These are phyloP conservation scores for Scaptomyza cyrtandrae DNA, from an alignment of 2,888 invertebrate species.

Conservation along the genomic window DNA sequence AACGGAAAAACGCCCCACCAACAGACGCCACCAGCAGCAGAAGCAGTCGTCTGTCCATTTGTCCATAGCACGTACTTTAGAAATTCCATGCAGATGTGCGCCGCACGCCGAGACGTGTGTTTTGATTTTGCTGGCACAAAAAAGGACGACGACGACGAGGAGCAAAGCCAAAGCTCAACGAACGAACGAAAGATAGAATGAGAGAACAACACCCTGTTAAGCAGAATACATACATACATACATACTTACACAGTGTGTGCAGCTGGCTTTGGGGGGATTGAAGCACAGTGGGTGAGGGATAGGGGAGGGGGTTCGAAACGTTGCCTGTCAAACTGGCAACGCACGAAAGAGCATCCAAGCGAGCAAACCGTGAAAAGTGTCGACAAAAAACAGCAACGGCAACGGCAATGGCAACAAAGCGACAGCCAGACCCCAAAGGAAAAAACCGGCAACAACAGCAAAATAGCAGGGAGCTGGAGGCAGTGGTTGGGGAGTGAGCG, in stretches of 20 bases:
- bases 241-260: conserved; percentile 14
- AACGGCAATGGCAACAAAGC: conserved; percentile 46
- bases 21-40: conserved; percentile 10
- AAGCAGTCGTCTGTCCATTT: conserved; percentile 34
- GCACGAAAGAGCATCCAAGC: conserved; percentile 78
- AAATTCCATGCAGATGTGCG: conserved; percentile 80
- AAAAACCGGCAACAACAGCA: conserved; percentile 16
- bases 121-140: conserved; percentile 76
- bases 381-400: conserved; percentile 74
- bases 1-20: conserved; percentile 15
- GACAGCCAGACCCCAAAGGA: conserved; percentile 39
- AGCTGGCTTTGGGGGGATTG: conserved; percentile 44
- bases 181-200: conserved; percentile 59
- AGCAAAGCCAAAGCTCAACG: conserved; percentile 66
- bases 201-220: conserved; percentile 30
- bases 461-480: background rate
- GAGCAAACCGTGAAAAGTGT: conserved; percentile 80
- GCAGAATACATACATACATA: conserved; percentile 36
- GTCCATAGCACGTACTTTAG: conserved; percentile 76
- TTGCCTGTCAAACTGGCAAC: conserved; percentile 59
- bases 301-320: conserved; percentile 3
- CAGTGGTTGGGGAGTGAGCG: background rate
- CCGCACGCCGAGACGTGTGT: conserved; percentile 79
- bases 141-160: conserved; percentile 30
- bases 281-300: conserved; percentile 16